phyloP scores from a whole-genome alignment of 2,888 invertebrate species.

The Drosophila aldrichi region DNA sequence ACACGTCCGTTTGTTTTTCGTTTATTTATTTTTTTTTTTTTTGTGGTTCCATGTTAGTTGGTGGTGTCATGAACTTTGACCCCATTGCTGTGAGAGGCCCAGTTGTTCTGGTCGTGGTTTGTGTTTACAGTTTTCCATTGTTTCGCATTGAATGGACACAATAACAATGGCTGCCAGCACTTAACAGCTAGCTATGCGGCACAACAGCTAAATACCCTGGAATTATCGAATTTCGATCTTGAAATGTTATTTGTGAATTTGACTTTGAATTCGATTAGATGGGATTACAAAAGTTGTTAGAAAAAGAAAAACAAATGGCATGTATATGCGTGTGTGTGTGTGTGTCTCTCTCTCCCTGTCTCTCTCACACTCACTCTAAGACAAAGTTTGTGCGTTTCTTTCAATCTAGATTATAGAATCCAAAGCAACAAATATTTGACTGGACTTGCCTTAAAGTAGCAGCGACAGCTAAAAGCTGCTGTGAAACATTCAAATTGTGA shows the following conservation, averaged over 20 bases:
- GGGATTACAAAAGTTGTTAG: too few species aligned
- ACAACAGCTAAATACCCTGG: slow-evolving; percentile 1
- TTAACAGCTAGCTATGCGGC: too few species aligned
- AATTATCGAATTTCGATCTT: background rate
- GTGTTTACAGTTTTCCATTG: slow-evolving; percentile 38
- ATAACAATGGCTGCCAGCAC: slow-evolving; percentile 10
- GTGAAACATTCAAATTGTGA: slow-evolving; percentile 64
- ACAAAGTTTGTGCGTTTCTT: background rate
- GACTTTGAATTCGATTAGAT: background rate
- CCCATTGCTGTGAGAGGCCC: slow-evolving; percentile 40
- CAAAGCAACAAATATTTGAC: slow-evolving; percentile 53
- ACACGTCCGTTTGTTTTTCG: slow-evolving; percentile 8
- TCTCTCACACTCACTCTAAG: background rate
- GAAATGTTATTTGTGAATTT: background rate
- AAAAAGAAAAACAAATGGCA: too few species aligned
- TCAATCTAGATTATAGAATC: slow-evolving; percentile 7
- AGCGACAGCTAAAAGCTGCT: slow-evolving; percentile 55
- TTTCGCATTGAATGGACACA: slow-evolving; percentile 26
- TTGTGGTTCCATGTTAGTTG: slow-evolving; percentile 8
- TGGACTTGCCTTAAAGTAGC: slow-evolving; percentile 76
- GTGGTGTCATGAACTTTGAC: slow-evolving; percentile 53
- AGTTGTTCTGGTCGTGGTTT: slow-evolving; percentile 30
- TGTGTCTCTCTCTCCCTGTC: background rate
- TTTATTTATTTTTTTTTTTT: background rate
- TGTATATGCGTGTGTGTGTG: slow-evolving; percentile 1